Base-by-base conservation (phyloP, 2,797 vertebrate species). In the Pangasius sanitwongsei region DNA sequence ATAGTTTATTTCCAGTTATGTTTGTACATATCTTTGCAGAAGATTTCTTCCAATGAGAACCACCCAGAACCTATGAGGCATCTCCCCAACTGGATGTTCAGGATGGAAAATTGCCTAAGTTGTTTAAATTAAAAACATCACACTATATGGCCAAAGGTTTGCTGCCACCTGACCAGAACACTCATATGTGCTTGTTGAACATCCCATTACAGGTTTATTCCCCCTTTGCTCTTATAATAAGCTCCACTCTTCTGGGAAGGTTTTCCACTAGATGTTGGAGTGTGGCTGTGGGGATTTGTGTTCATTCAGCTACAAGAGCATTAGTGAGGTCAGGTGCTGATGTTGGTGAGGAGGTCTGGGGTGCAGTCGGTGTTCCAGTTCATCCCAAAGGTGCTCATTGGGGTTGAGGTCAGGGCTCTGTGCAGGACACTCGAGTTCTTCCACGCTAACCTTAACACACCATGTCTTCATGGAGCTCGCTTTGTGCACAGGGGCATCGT, bases 81-180 rank as follows among this genome's bases (percentile, higher is more conserved):
- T 83, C 1, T 48, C 82, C 0, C 0, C 59, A 83, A 9, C n/a
- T 81, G 53, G 78, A 20, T 34, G 20, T 11, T 34, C 78, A 55
- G 31, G 53, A 55, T 55, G 50, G 16, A 81, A 77, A 78, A 1
- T 5, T 28, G 41, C 11, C 7, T 25, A n/a, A 55, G 2, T 2
- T 53, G 28, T 31, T 78, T 53, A 78, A 55, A 81, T 23, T 81
- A 81, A 57, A 80, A 81, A 31, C n/a, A 34, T 16, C 72, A 50
- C 44, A 6, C 1, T 74, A 11, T 12, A 50, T 78, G 15, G 7
- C 34, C 13, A 83, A n/a, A 63, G 9, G 23, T 48, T 18, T 50
- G 61, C n/a, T 41, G 28, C 48, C 53, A 37, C 55, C n/a, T 11
- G n/a, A 20, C 34, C 4, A 0, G 11, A 4, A 48, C 28, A 11